Evolutionary conservation across 2,113 vertebrate species (phyloP), one percentile per base, ranked within the genome.

Genomic region (Eclectus roratus): DNA sequence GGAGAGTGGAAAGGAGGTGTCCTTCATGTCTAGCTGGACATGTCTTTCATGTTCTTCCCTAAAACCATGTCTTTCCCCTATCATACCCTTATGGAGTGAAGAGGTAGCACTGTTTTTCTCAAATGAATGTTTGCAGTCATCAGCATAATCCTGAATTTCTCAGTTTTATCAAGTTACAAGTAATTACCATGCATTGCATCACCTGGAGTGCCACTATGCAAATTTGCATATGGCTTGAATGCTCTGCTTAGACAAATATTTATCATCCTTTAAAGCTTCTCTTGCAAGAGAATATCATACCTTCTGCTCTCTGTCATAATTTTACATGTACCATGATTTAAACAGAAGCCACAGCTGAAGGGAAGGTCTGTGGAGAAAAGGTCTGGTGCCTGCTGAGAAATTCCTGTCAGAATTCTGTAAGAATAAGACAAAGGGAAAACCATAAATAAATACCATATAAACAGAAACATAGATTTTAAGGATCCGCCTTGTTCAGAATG

Each of bases 161-260:
- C 88, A 24, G 31, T 88, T 98, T 93, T 96, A 94, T 96, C 84
- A 55, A 74, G 70, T 91, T 97, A 89, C 35, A 79, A 92, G 64
- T 86, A 94, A 97, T 98, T 97, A 94, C 68, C 55, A 96, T 87
- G 94, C 78, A 0, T 95, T 39, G 1, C 92, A 91, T 97, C 94
- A 97, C 96, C 97, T 97, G 78, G 89, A 97, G 93, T 93, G 90
- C 93, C 78, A 97, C 97, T 98, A 98, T 97, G 96, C 88, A 98
- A 93, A 98, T 98, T 94, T 97, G 60, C 90, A 88, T 92, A 93
- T 90, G 95, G 91, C 93, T 97, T 94, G 94, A 94, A 97, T 96
- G 77, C 71, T 73, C 80, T 83, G 85, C 95, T 97, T 96, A 97
- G 91, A 91, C 96, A 98, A 98, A 98, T 98, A 98, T 98, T 98